Conservation (phyloP, 2,113 vertebrate species). For the Melanocharis versteri region DNA sequence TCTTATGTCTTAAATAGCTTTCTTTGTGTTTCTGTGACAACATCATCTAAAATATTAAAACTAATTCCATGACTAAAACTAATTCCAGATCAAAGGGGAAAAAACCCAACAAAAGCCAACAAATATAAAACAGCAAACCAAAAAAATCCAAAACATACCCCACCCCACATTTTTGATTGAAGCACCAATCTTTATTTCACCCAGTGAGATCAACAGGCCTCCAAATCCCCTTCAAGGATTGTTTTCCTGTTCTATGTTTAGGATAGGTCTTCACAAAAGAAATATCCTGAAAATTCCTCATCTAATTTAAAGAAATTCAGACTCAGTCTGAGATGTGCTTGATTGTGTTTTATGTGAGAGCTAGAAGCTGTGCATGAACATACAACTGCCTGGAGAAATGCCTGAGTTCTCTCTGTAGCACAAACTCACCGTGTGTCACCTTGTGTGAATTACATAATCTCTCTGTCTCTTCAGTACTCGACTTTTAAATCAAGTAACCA, state of each 20-base stretch:
- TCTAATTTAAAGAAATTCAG: neutral
- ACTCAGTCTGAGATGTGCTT: neutral
- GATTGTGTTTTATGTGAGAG: neutral
- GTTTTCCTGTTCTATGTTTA: neutral
- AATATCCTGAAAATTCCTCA: neutral
- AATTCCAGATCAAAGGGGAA: accelerated
- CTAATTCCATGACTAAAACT: neutral
- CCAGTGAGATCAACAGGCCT: neutral
- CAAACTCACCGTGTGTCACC: neutral
- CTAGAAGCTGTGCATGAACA: neutral
- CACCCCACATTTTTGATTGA: neutral
- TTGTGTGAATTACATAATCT: neutral
- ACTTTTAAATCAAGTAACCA: neutral
- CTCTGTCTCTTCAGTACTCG: neutral
- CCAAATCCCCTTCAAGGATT: neutral
- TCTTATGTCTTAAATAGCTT: neutral
- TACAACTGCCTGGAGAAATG: neutral
- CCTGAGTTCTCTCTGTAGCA: neutral
- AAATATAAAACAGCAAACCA: neutral
- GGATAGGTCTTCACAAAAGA: neutral
- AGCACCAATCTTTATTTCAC: neutral
- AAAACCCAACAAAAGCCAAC: accelerated
- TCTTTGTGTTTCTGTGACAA: neutral
- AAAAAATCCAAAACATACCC: accelerated
- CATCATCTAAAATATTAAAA: neutral